Conservation (phyloP, 2,113 vertebrate genomes). For the Pelodiscus sinensis region DNA sequence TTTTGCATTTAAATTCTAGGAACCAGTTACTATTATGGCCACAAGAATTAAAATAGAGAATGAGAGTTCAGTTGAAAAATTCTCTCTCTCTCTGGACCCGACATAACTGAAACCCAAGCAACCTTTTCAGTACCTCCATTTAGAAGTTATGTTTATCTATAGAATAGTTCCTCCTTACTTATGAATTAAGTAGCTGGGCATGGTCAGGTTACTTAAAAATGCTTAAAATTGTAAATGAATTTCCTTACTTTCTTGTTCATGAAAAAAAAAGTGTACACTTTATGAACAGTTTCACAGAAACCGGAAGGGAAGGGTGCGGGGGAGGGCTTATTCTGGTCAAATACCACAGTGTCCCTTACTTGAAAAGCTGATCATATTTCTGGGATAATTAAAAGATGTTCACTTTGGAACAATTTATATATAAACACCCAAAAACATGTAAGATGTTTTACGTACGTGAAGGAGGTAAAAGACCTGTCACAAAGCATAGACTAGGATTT, state of each 20-base stretch:
- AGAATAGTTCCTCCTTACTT: background rate
- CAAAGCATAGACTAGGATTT: background rate
- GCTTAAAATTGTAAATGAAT: constrained; percentile 41
- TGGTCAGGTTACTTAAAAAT: constrained; percentile 23
- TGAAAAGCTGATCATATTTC: constrained; percentile 37
- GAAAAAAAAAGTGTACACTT: constrained; percentile 55
- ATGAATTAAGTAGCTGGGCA: background rate
- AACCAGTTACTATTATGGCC: too few relatives aligned
- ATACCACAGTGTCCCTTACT: constrained; percentile 59
- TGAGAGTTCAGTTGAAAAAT: too few relatives aligned
- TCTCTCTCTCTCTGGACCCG: too few relatives aligned
- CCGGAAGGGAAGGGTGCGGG: constrained; percentile 44
- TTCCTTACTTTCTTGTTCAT: constrained; percentile 48
- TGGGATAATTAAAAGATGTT: background rate
- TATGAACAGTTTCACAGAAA: constrained; percentile 61
- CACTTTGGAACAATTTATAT: background rate
- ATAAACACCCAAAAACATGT: background rate
- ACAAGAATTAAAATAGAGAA: too few relatives aligned
- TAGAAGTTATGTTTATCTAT: background rate
- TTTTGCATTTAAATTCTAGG: too few relatives aligned
- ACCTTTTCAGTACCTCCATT: background rate
- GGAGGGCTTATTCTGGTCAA: constrained; percentile 51
- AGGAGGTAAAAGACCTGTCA: background rate
- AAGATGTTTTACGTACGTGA: background rate
- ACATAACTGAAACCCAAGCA: background rate